Conservation (phyloP, 2,888 invertebrate species). For the Villa cingulata region DNA sequence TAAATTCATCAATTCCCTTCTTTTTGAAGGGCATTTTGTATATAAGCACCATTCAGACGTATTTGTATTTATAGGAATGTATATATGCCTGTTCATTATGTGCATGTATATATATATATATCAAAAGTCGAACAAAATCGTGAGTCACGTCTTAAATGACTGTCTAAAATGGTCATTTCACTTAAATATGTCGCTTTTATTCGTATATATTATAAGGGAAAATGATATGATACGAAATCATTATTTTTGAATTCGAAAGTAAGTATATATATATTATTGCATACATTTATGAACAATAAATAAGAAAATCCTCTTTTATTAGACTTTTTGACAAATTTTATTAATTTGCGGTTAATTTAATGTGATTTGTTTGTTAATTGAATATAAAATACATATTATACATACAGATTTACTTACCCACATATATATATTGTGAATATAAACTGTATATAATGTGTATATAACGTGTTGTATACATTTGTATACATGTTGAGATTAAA, state of each 20-base stretch:
- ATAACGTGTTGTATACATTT: background rate
- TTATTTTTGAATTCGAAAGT: too few relatives aligned
- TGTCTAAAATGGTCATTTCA: background rate
- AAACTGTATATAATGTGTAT: too few relatives aligned
- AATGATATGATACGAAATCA: background rate
- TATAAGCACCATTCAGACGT: too few relatives aligned
- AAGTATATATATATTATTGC: too few relatives aligned
- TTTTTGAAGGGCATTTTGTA: too few relatives aligned
- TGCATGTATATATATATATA: background rate
- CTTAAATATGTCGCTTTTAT: background rate
- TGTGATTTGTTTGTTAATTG: constrained; percentile 7
- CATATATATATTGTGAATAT: too few relatives aligned
- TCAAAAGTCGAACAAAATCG: background rate
- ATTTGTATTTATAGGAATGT: too few relatives aligned
- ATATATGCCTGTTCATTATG: too few relatives aligned
- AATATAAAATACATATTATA: background rate
- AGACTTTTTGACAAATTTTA: constrained; percentile 6
- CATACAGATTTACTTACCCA: too few relatives aligned
- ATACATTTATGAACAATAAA: background rate
- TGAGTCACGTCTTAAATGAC: background rate
- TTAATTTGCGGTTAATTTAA: constrained; percentile 10
- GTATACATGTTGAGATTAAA: constrained; percentile 1
- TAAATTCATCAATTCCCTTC: background rate
- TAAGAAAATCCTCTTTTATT: background rate
- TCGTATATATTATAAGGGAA: background rate